Conservation (phyloP, 1,140 invertebrate genomes). For the Leptinotarsa undecemlineata region DNA sequence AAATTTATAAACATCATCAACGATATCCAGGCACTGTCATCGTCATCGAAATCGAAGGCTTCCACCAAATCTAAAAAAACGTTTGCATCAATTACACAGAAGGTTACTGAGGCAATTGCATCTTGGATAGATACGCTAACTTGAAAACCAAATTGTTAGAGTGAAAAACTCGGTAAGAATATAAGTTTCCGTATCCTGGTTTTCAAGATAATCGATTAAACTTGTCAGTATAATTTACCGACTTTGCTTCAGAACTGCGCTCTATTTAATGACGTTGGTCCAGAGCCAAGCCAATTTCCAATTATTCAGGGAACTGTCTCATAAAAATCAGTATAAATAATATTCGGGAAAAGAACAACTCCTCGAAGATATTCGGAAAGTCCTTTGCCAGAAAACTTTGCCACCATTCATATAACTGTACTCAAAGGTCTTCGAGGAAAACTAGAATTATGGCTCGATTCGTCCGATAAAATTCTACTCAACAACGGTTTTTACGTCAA, state of each 20-base stretch:
- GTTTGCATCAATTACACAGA: too few relatives aligned
- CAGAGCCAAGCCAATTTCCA: conserved; percentile 21
- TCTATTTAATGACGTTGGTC: conserved; percentile 22
- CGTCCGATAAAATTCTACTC: not conserved
- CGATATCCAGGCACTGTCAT: too few relatives aligned
- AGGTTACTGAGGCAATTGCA: too few relatives aligned
- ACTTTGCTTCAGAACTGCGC: conserved; percentile 4
- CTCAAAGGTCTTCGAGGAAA: not conserved
- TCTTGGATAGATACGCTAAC: too few relatives aligned
- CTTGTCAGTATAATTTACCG: not conserved
- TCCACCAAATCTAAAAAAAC: too few relatives aligned
- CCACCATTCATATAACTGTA: not conserved
- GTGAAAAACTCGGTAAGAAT: not conserved
- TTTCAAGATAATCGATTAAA: not conserved
- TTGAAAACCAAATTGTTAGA: too few relatives aligned
- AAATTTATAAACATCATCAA: too few relatives aligned
- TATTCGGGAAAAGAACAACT: conserved; percentile 5
- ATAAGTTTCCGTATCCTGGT: not conserved
- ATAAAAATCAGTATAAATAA: conserved; percentile 19
- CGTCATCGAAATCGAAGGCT: too few relatives aligned
- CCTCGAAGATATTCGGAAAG: not conserved
- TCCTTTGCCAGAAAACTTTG: not conserved
- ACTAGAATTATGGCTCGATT: not conserved
- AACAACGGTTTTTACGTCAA: too few relatives aligned
- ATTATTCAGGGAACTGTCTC: conserved; percentile 11